Conservation (phyloP, 2,113 vertebrate species). For the Cathartes aura region DNA sequence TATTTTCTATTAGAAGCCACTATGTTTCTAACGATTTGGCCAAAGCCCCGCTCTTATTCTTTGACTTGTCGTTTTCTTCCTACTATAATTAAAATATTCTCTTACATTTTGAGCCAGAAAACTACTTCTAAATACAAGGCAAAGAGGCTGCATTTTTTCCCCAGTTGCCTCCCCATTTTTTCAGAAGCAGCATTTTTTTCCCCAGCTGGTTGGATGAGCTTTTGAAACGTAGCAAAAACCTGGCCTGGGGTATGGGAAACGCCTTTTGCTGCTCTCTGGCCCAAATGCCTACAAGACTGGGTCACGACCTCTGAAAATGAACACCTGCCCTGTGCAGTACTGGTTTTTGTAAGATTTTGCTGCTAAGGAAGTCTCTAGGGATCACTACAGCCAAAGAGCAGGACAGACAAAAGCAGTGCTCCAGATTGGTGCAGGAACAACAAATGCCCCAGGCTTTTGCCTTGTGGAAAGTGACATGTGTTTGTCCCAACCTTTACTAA, state of each 20-base stretch:
- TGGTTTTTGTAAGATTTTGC: neutral
- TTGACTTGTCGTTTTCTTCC: neutral
- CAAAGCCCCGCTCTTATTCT: neutral
- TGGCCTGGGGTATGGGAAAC: neutral
- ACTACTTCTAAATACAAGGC: neutral
- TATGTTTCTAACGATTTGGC: neutral
- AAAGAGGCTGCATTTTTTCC: neutral
- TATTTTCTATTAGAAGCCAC: neutral
- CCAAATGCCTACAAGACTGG: neutral
- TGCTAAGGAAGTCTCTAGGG: neutral
- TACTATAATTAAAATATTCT: neutral
- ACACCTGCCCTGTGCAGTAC: neutral
- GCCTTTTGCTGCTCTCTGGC: neutral
- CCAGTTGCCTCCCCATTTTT: neutral
- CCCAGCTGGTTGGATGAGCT: neutral
- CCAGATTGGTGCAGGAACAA: neutral
- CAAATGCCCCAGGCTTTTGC: neutral
- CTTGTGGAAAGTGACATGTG: neutral
- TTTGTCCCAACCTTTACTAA: neutral
- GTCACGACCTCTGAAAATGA: neutral
- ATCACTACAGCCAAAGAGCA: neutral
- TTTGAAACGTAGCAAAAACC: neutral
- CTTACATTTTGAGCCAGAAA: neutral
- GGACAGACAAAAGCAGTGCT: neutral
- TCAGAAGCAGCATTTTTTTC: neutral